These are phyloP conservation scores for Macaca nemestrina DNA, from an alignment of 2,113 vertebrate species.

Conservation along the genomic window DNA sequence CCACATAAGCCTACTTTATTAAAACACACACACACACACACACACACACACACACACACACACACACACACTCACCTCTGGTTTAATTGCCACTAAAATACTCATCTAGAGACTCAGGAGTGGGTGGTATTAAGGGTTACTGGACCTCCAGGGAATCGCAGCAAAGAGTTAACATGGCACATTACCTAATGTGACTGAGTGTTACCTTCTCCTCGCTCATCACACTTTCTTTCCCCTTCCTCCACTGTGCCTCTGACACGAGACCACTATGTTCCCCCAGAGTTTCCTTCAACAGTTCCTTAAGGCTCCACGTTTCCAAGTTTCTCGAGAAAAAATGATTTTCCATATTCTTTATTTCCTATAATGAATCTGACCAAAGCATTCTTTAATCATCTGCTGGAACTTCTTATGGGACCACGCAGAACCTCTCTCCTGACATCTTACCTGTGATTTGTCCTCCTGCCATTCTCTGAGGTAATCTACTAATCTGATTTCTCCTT, in stretches of 20 bases:
- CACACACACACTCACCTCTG: not conserved
- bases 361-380: conserved; percentile 9
- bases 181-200: not conserved
- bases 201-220: not conserved
- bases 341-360: conserved; percentile 49
- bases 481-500: not conserved
- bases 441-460: not conserved
- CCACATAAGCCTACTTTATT: conserved; percentile 77
- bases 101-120: conserved; percentile 42
- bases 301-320: conserved; percentile 48
- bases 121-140: conserved; percentile 44
- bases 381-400: conserved; percentile 21
- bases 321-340: conserved; percentile 43
- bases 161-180: conserved; percentile 29
- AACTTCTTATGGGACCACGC: conserved; percentile 54
- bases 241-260: not conserved
- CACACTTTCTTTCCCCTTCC: conserved; percentile 18
- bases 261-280: not conserved
- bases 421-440: conserved; percentile 3
- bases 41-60: not conserved
- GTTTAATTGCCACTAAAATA: conserved; percentile 71
- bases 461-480: not conserved
- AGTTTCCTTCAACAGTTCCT: conserved; percentile 61
- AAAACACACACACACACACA: conserved; percentile 44
- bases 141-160: conserved; percentile 11